A percentile compares a stretch with the other conserved stretches of the same genome.
phyloP scores from a whole-genome alignment of 2,888 invertebrate genomes.

The Horisme vitalbata region DNA sequence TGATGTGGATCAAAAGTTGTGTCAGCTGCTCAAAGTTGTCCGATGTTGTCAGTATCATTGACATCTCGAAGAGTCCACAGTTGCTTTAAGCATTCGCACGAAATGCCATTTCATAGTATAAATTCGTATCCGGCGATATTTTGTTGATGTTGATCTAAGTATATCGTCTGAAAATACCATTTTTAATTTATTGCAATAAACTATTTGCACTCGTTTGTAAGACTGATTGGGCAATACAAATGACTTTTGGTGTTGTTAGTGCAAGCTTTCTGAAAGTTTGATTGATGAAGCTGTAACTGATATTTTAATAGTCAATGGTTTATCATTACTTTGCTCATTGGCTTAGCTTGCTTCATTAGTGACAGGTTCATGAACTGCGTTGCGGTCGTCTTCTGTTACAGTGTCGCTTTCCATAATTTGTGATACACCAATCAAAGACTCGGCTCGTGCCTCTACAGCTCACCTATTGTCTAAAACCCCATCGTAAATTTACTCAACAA shows the following conservation, averaged over 20 bases:
- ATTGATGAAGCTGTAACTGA: constrained; percentile 2
- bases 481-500: constrained; percentile 44
- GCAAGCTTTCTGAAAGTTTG: constrained; percentile 1
- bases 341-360: background rate
- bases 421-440: constrained; percentile 5
- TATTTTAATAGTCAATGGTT: background rate
- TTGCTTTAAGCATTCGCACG: too few relatives aligned
- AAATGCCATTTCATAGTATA: too few relatives aligned
- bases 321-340: background rate
- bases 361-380: constrained; percentile 4
- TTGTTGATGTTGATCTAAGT: too few relatives aligned
- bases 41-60: too few relatives aligned
- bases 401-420: constrained; percentile 5
- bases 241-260: background rate
- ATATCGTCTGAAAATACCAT: too few relatives aligned
- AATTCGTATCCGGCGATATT: too few relatives aligned
- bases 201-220: background rate
- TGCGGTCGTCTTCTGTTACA: constrained; percentile 11
- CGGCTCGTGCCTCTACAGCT: constrained; percentile 26
- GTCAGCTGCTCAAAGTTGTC: too few relatives aligned
- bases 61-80: too few relatives aligned
- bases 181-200: background rate
- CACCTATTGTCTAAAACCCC: constrained; percentile 25
- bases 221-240: constrained; percentile 8
- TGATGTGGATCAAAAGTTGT: too few relatives aligned